Evolutionary conservation across 2,888 invertebrate genomes (phyloP), one percentile per base, ranked within the genome.

Genomic region (Eilema depressum): DNA sequence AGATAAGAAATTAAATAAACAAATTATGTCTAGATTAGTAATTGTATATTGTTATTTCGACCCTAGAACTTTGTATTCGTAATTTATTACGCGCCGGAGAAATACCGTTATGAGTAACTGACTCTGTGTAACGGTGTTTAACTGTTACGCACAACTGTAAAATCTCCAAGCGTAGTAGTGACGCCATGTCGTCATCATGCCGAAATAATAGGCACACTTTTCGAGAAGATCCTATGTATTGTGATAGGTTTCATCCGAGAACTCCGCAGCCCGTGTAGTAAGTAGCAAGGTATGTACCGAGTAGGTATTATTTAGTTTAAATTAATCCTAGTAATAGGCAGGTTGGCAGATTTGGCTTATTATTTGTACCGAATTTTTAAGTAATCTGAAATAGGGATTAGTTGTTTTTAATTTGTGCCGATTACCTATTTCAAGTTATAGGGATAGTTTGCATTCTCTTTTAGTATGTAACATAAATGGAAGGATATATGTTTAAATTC

Each of bases 11-110:
- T 65, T 0, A 37, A 66, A 66, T 64, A 68, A 69, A 60, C 28
- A 17, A 30, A 47, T 60, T 60, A n/a, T 59, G 47, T 57, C 53
- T 71, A 66, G 30, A 30, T 64, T 69, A 80, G 73, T 81, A 70
- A 64, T 71, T 75, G 76, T 73, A 70, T 68, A 70, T 69, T 74
- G 63, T 79, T 77, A 77, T 75, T 78, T 70, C 61, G 74, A 73
- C 73, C 81, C 81, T 77, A 71, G 64, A 70, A 62, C 30, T 74
- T 41, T 65, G 12, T 66, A 20, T 57, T 26, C 11, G 12, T 30
- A 28, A 5, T 33, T 26, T 47, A 41, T 64, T 47, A 28, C 23
- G 23, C 17, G 26, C 23, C 37, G 20, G 56, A 25, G 20, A 41
- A 11, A 63, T 26, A 25, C 68, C 56, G 63, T 63, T 59, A 37